Evolutionary conservation across 2,888 invertebrate genomes (phyloP), one percentile per base, ranked within the genome.

Genomic region (Tenthredo scrophulariae): DNA sequence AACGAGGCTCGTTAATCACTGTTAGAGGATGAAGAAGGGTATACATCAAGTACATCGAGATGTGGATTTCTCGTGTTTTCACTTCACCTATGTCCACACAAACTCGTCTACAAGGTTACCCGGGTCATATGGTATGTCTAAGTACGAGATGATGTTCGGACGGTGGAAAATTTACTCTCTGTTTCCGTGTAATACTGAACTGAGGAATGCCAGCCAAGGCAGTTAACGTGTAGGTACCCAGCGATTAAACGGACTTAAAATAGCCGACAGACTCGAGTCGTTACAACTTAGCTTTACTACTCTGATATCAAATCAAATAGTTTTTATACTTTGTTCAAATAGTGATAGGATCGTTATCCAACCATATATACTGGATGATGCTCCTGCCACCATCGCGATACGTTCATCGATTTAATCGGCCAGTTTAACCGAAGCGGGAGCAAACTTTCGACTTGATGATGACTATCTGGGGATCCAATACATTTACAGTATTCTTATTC

Each of bases 371-470:
- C n/a, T 22, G 5, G 9, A 22, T 22, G 10, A 15, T 50, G 5
- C 50, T 9, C n/a, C 33, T 54, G 77, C 77, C 54, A 54, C 54
- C 58, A 37, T 33, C 79, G 10, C 79, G 79, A 54, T 77, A 77
- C 77, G 77, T 54, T 50, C 77, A 50, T 18, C 77, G 77, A 77
- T 58, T 77, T 33, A 74, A 77, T 77, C 77, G 77, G 50, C 77
- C 77, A 13, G 54, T 5, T 77, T 40, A 54, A 18, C 15, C 43
- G 37, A n/a, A 18, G 22, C 54, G 26, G 37, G 9, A 18, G 22
- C 54, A 13, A 54, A 75, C 46, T 75, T 33, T 75, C 50, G 75
- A 43, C 50, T 77, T 37, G n/a, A 9, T 40, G 37, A 37, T 37
- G 37, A 43, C 40, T 72, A 15, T 50, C 1, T 18, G 5, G 9